Conservation (phyloP, 2,113 vertebrate species). For the Echinops telfairi region DNA sequence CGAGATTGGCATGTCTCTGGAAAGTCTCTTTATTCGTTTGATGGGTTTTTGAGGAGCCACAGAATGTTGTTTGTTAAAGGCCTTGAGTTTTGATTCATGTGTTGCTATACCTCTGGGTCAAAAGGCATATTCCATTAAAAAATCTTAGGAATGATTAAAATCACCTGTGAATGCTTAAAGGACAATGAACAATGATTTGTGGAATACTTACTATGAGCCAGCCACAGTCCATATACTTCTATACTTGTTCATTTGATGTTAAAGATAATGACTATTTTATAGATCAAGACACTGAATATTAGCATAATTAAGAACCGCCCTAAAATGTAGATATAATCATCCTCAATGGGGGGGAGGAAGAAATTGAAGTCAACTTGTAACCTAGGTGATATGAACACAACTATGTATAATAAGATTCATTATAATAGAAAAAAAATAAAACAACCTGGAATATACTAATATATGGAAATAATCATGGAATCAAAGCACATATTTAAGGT, state of each 20-base stretch:
- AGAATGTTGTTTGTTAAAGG: background rate
- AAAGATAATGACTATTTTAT: background rate
- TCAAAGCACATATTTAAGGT: too few species aligned
- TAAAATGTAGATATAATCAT: background rate
- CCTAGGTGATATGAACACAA: background rate
- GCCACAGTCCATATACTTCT: background rate
- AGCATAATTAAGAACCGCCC: background rate
- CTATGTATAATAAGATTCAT: background rate
- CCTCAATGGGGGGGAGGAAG: background rate
- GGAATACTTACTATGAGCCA: background rate
- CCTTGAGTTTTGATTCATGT: background rate
- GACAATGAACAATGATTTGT: background rate
- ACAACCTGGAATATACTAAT: background rate
- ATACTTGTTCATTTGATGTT: background rate
- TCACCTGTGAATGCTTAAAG: background rate
- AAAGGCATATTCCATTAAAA: background rate
- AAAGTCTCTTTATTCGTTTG: conserved; percentile 25
- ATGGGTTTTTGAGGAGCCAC: background rate
- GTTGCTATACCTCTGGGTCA: background rate
- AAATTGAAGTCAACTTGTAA: background rate
- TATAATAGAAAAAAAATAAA: background rate
- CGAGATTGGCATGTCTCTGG: background rate
- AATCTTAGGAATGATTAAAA: background rate
- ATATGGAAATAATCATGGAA: background rate
- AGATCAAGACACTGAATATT: background rate